phyloP scores from a whole-genome alignment of 2,888 invertebrate species.

The Biston stratarius region DNA sequence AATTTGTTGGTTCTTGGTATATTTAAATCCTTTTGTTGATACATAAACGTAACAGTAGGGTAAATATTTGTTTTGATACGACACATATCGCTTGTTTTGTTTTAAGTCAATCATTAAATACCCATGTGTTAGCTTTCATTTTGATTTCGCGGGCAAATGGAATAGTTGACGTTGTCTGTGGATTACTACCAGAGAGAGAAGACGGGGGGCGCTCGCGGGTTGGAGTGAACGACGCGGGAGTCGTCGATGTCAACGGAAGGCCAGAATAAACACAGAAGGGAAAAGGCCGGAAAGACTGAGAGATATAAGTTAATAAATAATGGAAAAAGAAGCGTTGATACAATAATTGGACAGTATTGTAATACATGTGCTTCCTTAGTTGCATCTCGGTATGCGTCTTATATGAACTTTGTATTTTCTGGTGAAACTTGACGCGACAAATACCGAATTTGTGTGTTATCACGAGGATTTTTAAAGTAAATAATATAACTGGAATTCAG shows the following conservation, averaged over 20 bases:
- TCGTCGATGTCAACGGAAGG: too few species aligned
- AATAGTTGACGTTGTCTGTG: too few species aligned
- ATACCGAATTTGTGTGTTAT: slow-evolving; percentile 48
- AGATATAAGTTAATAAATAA: too few species aligned
- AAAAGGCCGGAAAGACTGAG: too few species aligned
- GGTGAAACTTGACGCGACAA: slow-evolving; percentile 47
- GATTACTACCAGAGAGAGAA: too few species aligned
- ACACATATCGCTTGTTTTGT: slow-evolving; percentile 40
- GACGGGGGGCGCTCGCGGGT: too few species aligned
- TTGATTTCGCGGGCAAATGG: too few species aligned
- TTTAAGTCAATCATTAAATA: slow-evolving; percentile 51
- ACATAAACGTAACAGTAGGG: slow-evolving; percentile 2
- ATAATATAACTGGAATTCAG: slow-evolving; percentile 46
- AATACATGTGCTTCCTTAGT: slow-evolving; percentile 48
- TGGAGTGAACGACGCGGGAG: too few species aligned
- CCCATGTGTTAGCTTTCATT: too few species aligned
- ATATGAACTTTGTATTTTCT: slow-evolving; percentile 47
- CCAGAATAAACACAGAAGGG: too few species aligned
- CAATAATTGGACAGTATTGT: too few species aligned
- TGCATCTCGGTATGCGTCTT: slow-evolving; percentile 50
- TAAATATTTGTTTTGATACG: slow-evolving; percentile 15
- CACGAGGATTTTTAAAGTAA: slow-evolving; percentile 50
- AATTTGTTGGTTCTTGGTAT: slow-evolving; percentile 37
- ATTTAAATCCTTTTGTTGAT: slow-evolving; percentile 41
- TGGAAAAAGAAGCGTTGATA: too few species aligned